Percentiles rank a stretch among this genome's conserved stretches.
Conservation (phyloP, 2,888 invertebrate species). For the Eupithecia insigniata region DNA sequence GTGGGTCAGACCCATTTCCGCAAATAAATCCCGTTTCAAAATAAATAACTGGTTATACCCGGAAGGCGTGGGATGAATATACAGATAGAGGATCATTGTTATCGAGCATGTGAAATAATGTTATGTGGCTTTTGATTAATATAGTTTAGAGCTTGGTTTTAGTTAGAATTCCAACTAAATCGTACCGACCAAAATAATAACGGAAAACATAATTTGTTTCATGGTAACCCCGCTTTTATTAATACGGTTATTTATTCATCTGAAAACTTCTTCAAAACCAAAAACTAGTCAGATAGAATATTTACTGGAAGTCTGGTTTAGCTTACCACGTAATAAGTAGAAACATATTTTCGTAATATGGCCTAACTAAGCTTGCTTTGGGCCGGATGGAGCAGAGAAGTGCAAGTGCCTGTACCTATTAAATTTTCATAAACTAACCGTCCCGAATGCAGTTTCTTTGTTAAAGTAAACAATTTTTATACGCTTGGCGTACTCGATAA, state of each 20-base stretch:
- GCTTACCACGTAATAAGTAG: no score
- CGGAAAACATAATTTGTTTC: not conserved
- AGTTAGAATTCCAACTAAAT: not conserved
- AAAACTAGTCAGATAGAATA: not conserved
- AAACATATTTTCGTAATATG: no score
- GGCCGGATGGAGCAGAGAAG: no score
- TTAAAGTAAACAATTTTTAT: not conserved
- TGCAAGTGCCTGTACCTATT: no score
- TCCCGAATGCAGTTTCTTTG: not conserved
- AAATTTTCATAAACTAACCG: not conserved
- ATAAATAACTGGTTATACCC: slow-evolving; percentile 73
- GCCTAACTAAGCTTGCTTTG: no score
- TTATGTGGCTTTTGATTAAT: slow-evolving; percentile 48
- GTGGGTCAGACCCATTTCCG: slow-evolving; percentile 77
- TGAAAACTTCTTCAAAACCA: not conserved
- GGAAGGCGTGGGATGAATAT: slow-evolving; percentile 56
- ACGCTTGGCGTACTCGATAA: not conserved
- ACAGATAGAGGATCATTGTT: slow-evolving; percentile 58
- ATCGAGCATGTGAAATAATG: slow-evolving; percentile 56
- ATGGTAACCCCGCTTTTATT: not conserved
- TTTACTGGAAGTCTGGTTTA: not conserved
- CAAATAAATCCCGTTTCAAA: slow-evolving; percentile 78
- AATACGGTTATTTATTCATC: no score
- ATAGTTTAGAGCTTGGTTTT: slow-evolving; percentile 6
- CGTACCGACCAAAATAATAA: not conserved